Percentiles rank a stretch among this genome's conserved stretches.
phyloP scores from a whole-genome alignment of 2,113 vertebrate species.

The Agelaius phoeniceus region DNA sequence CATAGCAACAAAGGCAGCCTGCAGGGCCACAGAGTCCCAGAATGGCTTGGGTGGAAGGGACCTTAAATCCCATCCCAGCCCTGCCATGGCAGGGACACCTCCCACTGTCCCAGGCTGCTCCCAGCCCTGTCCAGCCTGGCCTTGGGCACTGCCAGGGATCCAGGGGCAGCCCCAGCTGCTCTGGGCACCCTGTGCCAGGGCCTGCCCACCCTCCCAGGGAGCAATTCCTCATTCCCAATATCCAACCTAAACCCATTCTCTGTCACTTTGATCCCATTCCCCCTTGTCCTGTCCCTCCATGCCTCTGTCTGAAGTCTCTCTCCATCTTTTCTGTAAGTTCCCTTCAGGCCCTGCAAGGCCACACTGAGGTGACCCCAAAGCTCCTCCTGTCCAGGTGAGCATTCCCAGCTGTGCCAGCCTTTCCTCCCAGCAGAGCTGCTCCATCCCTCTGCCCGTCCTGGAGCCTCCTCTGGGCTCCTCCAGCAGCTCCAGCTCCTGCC shows the following conservation, averaged over 20 bases:
- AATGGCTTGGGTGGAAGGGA: neutral
- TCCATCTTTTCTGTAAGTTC: fast-evolving
- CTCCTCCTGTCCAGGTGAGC: neutral
- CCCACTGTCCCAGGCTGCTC: neutral
- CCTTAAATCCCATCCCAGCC: fast-evolving
- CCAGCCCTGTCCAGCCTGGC: neutral
- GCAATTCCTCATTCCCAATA: neutral
- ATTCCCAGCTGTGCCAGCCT: neutral
- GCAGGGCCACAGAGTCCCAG: neutral
- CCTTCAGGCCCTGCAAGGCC: fast-evolving
- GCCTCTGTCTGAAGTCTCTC: neutral
- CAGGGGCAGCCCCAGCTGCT: neutral
- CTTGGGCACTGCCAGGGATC: neutral
- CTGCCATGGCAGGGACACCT: neutral
- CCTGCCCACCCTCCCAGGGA: fast-evolving
- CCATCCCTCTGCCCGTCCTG: neutral
- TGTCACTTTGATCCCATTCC: neutral
- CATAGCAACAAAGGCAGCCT: neutral
- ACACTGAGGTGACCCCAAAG: fast-evolving
- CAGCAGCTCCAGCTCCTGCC: neutral
- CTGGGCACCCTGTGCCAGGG: neutral
- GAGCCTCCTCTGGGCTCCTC: neutral
- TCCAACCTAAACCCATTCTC: neutral
- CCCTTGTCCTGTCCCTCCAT: fast-evolving
- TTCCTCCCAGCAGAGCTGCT: neutral